These are phyloP conservation scores for Trichogramma pretiosum DNA, from an alignment of 1,140 invertebrate species.

Conservation along the genomic window DNA sequence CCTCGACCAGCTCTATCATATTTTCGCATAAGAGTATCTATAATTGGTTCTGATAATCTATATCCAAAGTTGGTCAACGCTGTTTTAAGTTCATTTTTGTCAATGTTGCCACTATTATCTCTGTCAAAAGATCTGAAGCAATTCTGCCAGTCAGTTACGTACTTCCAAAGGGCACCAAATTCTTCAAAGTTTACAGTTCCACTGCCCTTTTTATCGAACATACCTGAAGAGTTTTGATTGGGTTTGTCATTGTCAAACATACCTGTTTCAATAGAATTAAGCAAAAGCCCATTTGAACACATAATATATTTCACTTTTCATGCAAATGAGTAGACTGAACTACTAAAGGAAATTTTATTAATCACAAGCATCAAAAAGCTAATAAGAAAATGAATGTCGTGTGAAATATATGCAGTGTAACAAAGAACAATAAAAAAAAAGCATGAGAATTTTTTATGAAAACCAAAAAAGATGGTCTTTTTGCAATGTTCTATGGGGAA, in stretches of 20 bases:
- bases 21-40: constrained; percentile 77
- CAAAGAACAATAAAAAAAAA: too few relatives aligned
- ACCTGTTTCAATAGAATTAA: constrained; percentile 33
- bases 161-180: constrained; percentile 94
- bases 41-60: constrained; percentile 74
- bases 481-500: too few relatives aligned
- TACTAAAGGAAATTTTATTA: too few relatives aligned
- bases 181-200: constrained; percentile 92
- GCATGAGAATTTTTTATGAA: too few relatives aligned
- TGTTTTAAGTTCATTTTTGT: constrained; percentile 78
- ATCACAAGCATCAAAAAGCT: too few relatives aligned
- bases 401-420: too few relatives aligned
- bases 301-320: too few relatives aligned
- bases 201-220: constrained; percentile 89
- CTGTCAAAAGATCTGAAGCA: constrained; percentile 91
- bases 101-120: constrained; percentile 94
- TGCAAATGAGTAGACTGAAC: too few relatives aligned
- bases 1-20: constrained; percentile 89
- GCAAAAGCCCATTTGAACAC: too few relatives aligned
- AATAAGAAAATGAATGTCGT: too few relatives aligned
- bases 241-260: constrained; percentile 41
- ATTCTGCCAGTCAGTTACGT: constrained; percentile 96
- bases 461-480: too few relatives aligned
- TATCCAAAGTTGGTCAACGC: constrained; percentile 92
- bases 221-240: constrained; percentile 59